A percentile compares a stretch with the other conserved stretches of the same genome.
Conservation (phyloP, 2,113 vertebrate species). For the Protomyctophum bolini region DNA sequence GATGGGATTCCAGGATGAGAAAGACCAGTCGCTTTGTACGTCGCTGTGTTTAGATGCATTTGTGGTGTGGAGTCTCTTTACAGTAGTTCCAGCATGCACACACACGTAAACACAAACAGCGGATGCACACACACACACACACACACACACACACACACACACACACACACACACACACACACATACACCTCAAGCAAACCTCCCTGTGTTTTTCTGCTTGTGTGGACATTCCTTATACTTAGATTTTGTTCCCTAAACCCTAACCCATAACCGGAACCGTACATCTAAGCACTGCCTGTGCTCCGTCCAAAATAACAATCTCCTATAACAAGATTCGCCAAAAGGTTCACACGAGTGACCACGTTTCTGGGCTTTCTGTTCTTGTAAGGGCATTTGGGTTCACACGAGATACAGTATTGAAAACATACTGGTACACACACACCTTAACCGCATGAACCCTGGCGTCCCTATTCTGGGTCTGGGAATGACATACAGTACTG, state of each 20-base stretch:
- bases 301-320: background rate
- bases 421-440: background rate
- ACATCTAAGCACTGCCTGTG: background rate
- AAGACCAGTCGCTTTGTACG: constrained; percentile 28
- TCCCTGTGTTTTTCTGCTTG: too few species aligned
- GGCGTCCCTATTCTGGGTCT: too few species aligned
- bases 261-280: background rate
- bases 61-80: background rate
- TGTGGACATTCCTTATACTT: background rate
- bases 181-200: background rate
- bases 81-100: too few species aligned
- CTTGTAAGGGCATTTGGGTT: background rate
- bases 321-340: constrained; percentile 2
- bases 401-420: background rate
- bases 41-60: constrained; percentile 41
- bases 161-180: constrained; percentile 9
- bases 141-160: background rate
- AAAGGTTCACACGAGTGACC: constrained; percentile 4
- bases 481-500: too few species aligned
- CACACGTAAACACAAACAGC: background rate
- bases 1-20: constrained; percentile 49
- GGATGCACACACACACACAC: background rate
- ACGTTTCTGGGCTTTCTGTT: background rate
- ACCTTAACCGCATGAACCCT: background rate
- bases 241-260: background rate